Base-by-base conservation (phyloP, 2,113 vertebrate species). In the Carollia perspicillata region DNA sequence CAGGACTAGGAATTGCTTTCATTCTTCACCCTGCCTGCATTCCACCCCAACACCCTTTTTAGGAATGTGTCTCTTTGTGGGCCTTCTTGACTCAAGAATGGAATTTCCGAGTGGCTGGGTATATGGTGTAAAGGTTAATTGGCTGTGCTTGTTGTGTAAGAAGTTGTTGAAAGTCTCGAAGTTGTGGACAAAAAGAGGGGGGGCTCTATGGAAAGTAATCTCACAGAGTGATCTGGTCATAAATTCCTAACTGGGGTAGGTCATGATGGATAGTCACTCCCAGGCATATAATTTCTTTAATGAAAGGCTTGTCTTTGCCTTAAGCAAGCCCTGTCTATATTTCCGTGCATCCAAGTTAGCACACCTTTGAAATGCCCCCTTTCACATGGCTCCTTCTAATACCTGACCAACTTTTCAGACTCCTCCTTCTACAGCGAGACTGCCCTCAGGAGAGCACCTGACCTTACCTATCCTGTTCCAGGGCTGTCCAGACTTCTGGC, bases 101-200 rank as follows among this genome's bases (percentile, higher is more conserved):
- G 90, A 91, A 78, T 96, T 63, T 68, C 47, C 16, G 44, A 83
- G 94, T 60, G 49, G 35, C 47, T 93, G 69, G 55, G 60, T 86
- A 11, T 60, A 78, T 79, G 47, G 22, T 53, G 6, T 65, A 63
- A 84, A 72, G 49, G 77, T 71, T n/a, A 10, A n/a, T 33, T 33
- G 22, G 28, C 3, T 49, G 8, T 89, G 33, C 14, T 47, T 71
- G 30, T 49, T 84, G 53, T 37, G 8, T 75, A 9, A 60, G 65
- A 47, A 44, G 49, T 53, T 75, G 30, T 58, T 6, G 11, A 79
- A 65, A 75, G 28, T 51, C 42, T 71, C 17, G 22, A 0, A 33
- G 79, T 44, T 83, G 37, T 83, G 55, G 28, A 33, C 28, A 6
- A 44, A 42, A 33, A 60, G 14, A 5, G 14, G 14, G 14, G 28